Evolutionary conservation across 2,888 invertebrate species (phyloP), one percentile per base, ranked within the genome.

Genomic region (Nasonovia ribisnigri): DNA sequence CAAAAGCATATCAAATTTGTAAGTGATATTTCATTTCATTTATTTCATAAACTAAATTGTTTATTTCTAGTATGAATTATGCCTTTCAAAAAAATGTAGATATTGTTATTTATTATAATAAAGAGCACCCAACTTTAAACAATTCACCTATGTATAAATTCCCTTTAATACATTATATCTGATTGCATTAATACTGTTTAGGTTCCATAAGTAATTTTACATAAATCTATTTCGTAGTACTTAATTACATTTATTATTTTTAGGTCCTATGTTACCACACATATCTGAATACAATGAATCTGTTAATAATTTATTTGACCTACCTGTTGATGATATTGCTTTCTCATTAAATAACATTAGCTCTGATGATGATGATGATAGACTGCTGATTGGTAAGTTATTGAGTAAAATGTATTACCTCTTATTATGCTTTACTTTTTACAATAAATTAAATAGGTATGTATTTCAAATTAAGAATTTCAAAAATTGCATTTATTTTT

Each of bases 311-410:
- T 60, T 91, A 57, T 57, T 91, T 91, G 57, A 91, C 57, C 8
- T 87, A 36, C 13, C 46, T 86, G 13, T 46, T 84, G 8, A 86
- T 60, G n/a, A 57, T 46, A n/a, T 48, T 46, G 16, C 46, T 57
- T 24, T 60, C 36, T 92, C 91, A 46, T 36, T 54, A 24, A 57
- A 84, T 86, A 86, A 43, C 13, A 60, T 1, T 86, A 92, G 60
- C 8, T 60, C 46, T 57, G 88, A 88, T 88, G 51, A 88, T 88
- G 88, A 88, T 84, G 91, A 91, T 57, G 91, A 91, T 46, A 60
- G 26, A 60, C 86, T 92, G 86, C n/a, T 46, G 26, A 92, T 92
- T 26, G 57, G 91, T 92, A 86, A 86, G 46, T 84, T 8, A 20
- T 54, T 67, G 36, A 90, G 46, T 36, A 42, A 36, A 36, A 67